A percentile compares a stretch with the other conserved stretches of the same genome.
phyloP scores from a whole-genome alignment of 2,797 vertebrate species.

The Oceanodroma leucorhoa region DNA sequence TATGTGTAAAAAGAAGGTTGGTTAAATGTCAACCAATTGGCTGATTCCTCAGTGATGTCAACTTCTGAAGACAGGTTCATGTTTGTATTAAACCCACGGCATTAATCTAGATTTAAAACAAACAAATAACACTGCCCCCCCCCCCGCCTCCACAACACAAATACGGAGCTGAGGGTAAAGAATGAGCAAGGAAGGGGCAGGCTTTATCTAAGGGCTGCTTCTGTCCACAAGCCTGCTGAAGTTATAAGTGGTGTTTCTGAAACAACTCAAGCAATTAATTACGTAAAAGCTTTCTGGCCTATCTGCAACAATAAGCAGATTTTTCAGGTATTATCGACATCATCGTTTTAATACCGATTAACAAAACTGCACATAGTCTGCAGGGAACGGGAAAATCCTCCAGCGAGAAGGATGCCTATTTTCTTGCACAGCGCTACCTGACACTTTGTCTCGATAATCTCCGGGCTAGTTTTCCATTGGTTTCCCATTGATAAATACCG shows the following conservation, averaged over 20 bases:
- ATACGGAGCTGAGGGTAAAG: not conserved
- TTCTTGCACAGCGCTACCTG: not conserved
- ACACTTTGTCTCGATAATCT: not conserved
- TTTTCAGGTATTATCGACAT: slow-evolving; percentile 22
- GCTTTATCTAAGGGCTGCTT: not conserved
- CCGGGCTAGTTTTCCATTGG: not conserved
- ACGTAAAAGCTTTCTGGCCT: not conserved
- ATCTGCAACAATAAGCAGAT: slow-evolving; percentile 1
- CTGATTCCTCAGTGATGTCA: slow-evolving; percentile 12
- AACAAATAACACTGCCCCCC: not conserved
- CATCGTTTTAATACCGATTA: not conserved
- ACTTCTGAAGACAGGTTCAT: slow-evolving; percentile 4
- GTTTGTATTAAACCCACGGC: not conserved
- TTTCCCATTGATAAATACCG: not conserved
- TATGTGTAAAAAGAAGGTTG: slow-evolving; percentile 24
- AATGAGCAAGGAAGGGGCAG: not conserved
- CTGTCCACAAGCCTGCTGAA: not conserved
- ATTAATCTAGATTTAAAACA: not conserved
- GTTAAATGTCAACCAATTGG: slow-evolving; percentile 33
- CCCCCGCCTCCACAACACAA: not conserved
- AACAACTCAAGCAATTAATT: not conserved
- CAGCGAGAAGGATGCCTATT: not conserved
- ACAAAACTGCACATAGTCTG: not conserved
- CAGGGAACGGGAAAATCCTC: not conserved
- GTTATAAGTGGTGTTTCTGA: not conserved